Evolutionary conservation across 2,797 vertebrate genomes (phyloP).

Genomic region (Gallinago solitaria): DNA sequence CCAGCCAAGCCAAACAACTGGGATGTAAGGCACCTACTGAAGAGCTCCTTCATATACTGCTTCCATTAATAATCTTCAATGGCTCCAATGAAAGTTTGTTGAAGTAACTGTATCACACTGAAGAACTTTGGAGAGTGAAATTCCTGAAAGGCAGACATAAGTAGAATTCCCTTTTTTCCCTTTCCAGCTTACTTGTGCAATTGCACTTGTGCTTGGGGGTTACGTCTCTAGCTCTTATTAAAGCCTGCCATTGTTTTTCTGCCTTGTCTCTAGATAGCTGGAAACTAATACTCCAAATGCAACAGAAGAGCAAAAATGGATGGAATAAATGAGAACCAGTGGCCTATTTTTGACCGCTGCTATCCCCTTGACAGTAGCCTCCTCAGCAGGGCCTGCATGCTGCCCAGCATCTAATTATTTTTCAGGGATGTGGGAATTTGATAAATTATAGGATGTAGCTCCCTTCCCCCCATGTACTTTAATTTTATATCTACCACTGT

Average conservation of each 20-base stretch:
- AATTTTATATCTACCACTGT: slow-evolving; percentile 42
- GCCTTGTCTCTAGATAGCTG: slow-evolving; percentile 33
- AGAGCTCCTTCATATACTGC: neutral
- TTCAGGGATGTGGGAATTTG: slow-evolving; percentile 9
- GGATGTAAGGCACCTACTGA: neutral
- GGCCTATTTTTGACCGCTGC: slow-evolving; percentile 34
- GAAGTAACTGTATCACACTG: neutral
- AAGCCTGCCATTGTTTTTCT: slow-evolving; percentile 33
- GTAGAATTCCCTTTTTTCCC: neutral
- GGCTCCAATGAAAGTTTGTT: neutral
- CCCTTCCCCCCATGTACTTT: slow-evolving; percentile 37
- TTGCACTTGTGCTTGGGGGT: neutral
- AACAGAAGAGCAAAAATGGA: slow-evolving; percentile 38
- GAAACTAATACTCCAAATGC: slow-evolving; percentile 43
- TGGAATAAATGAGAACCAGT: slow-evolving; percentile 48
- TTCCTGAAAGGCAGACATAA: neutral
- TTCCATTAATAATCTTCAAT: neutral
- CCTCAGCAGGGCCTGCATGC: neutral
- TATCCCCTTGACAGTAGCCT: slow-evolving; percentile 47
- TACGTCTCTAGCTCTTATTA: slow-evolving; percentile 16
- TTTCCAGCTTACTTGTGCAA: slow-evolving; percentile 3
- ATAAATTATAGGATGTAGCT: slow-evolving; percentile 48
- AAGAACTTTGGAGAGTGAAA: slow-evolving; percentile 37
- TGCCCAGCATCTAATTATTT: slow-evolving; percentile 48
- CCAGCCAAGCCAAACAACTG: neutral